A percentile compares a stretch with the other conserved stretches of the same genome.
Conservation (phyloP, 2,797 vertebrate species). For the Phalanger gymnotis region DNA sequence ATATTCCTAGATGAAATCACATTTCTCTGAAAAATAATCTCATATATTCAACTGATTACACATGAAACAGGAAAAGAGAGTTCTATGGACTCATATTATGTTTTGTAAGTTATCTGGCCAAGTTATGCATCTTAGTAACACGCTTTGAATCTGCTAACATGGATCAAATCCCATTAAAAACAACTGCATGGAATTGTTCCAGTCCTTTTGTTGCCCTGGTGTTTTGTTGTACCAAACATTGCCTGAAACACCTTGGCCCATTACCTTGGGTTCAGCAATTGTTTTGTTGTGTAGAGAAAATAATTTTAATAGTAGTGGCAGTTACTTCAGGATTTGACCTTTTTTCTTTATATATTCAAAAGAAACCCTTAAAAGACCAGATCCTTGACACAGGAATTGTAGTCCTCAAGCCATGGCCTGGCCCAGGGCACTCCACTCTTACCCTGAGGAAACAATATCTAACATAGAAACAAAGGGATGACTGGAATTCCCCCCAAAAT, state of each 20-base stretch:
- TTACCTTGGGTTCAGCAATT: slow-evolving; percentile 47
- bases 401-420: neutral
- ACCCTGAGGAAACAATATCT: neutral
- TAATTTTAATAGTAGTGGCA: slow-evolving; percentile 33
- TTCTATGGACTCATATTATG: slow-evolving; percentile 3
- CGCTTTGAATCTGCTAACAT: slow-evolving; percentile 20
- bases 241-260: slow-evolving; percentile 58
- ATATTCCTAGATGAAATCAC: slow-evolving; percentile 27
- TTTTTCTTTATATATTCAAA: slow-evolving; percentile 43
- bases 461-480: neutral
- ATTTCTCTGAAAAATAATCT: slow-evolving; percentile 16
- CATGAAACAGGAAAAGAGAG: slow-evolving; percentile 18
- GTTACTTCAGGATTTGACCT: slow-evolving; percentile 30
- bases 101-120: slow-evolving; percentile 44
- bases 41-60: slow-evolving; percentile 45
- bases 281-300: slow-evolving; percentile 54
- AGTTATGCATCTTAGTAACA: neutral
- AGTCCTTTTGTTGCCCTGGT: slow-evolving; percentile 36
- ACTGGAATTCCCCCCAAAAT: neutral
- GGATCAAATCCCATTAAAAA: slow-evolving; percentile 6
- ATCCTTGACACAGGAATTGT: slow-evolving; percentile 16
- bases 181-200: slow-evolving; percentile 9
- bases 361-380: slow-evolving; percentile 5
- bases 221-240: slow-evolving; percentile 61
- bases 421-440: neutral